These are phyloP conservation scores for Podocnemis expansa DNA, from an alignment of 2,113 vertebrate species.

Conservation along the genomic window DNA sequence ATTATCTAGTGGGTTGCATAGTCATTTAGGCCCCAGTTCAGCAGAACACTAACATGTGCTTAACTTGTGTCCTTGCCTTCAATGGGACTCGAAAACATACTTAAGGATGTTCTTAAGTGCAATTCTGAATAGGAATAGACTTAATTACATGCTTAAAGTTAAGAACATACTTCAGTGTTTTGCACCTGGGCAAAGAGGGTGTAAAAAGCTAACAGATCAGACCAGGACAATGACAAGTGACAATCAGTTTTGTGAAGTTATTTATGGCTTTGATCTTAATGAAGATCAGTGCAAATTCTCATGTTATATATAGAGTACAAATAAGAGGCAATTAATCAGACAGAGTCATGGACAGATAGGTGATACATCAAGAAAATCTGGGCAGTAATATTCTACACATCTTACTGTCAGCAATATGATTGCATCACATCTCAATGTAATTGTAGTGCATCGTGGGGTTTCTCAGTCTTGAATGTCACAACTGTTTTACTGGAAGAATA, in stretches of 20 bases:
- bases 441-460: not conserved
- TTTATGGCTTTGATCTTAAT: not conserved
- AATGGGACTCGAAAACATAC: fast-evolving
- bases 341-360: not conserved
- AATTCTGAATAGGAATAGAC: not conserved
- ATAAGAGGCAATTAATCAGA: not conserved
- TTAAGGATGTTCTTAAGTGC: not conserved
- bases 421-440: not conserved
- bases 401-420: not conserved
- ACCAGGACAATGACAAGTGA: not conserved
- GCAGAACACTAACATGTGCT: constrained; percentile 41
- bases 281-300: not conserved
- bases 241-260: not conserved
- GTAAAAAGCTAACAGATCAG: not conserved
- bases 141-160: not conserved
- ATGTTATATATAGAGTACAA: not conserved
- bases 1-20: constrained; percentile 33
- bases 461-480: not conserved
- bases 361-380: not conserved
- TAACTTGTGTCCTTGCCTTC: not conserved
- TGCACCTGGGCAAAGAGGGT: not conserved
- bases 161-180: constrained; percentile 14
- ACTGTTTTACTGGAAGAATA: not conserved
- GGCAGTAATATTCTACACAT: not conserved
- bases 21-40: constrained; percentile 45